Percentiles rank a stretch among this genome's conserved stretches.
phyloP scores from a whole-genome alignment of 53 echinoderm and acorn worm genomes.

The Zoroaster sp. region DNA sequence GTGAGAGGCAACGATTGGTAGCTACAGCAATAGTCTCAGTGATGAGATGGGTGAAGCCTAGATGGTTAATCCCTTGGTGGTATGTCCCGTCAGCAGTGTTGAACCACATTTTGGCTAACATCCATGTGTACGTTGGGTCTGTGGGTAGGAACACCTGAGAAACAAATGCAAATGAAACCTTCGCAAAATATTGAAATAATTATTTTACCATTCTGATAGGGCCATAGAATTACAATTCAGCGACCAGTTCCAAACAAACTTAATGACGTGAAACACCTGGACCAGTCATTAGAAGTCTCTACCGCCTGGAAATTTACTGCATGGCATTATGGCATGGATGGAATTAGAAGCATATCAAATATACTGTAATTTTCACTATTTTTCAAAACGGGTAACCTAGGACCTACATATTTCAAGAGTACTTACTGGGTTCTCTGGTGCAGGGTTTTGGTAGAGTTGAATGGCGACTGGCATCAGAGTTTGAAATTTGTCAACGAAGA shows the following conservation, averaged over 20 bases:
- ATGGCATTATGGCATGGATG: too few species aligned
- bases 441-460: conserved; percentile 82
- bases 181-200: too few species aligned
- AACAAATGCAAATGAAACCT: too few species aligned
- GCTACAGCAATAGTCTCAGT: conserved; percentile 68
- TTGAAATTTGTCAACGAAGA: conserved; percentile 73
- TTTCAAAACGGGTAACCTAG: too few species aligned
- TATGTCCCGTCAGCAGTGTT: conserved; percentile 74
- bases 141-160: conserved; percentile 78
- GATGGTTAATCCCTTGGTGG: conserved; percentile 74
- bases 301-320: too few species aligned
- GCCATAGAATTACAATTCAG: too few species aligned
- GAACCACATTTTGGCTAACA: conserved; percentile 85
- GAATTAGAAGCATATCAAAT: too few species aligned
- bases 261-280: too few species aligned
- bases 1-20: conserved; percentile 73
- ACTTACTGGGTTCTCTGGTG: conserved; percentile 71
- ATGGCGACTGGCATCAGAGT: conserved; percentile 81
- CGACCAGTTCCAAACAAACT: too few species aligned
- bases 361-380: too few species aligned
- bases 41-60: conserved; percentile 78
- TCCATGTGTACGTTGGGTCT: conserved; percentile 81
- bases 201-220: too few species aligned
- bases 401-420: neutral
- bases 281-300: too few species aligned